These are phyloP conservation scores for Miniopterus natalensis DNA, from an alignment of 2,113 vertebrate genomes.

Conservation along the genomic window DNA sequence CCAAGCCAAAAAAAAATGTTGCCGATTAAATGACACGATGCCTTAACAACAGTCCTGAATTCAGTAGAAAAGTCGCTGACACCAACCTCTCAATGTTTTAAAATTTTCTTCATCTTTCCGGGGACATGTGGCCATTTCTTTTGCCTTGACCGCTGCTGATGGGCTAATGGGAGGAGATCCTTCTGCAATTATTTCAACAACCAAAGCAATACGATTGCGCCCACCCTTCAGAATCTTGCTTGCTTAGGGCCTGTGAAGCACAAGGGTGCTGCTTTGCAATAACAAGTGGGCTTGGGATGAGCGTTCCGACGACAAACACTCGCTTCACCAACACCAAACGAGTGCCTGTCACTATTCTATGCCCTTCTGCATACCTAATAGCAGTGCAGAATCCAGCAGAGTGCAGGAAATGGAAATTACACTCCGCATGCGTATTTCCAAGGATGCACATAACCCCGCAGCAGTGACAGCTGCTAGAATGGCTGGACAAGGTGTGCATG, in stretches of 20 bases:
- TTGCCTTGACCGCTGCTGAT: neutral
- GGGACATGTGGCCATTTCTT: neutral
- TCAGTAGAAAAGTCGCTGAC: neutral
- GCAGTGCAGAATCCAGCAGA: neutral
- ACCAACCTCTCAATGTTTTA: neutral
- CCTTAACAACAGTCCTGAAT: neutral
- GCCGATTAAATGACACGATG: neutral
- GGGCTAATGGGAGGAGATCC: neutral
- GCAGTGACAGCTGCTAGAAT: neutral
- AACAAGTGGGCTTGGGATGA: neutral
- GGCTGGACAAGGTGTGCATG: neutral
- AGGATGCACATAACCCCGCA: neutral
- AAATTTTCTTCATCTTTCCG: neutral
- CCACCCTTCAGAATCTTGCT: neutral
- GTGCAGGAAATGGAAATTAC: neutral
- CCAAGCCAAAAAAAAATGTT: too few relatives aligned
- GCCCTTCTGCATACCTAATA: neutral
- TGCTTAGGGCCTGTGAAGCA: neutral
- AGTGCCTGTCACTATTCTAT: neutral
- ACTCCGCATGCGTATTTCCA: neutral
- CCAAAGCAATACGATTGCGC: neutral
- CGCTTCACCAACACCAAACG: neutral
- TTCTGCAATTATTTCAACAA: neutral
- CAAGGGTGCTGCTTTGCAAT: neutral
- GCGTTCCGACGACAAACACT: neutral